These are phyloP conservation scores for Caiman crocodilus DNA, from an alignment of 2,797 vertebrate genomes.

Conservation along the genomic window DNA sequence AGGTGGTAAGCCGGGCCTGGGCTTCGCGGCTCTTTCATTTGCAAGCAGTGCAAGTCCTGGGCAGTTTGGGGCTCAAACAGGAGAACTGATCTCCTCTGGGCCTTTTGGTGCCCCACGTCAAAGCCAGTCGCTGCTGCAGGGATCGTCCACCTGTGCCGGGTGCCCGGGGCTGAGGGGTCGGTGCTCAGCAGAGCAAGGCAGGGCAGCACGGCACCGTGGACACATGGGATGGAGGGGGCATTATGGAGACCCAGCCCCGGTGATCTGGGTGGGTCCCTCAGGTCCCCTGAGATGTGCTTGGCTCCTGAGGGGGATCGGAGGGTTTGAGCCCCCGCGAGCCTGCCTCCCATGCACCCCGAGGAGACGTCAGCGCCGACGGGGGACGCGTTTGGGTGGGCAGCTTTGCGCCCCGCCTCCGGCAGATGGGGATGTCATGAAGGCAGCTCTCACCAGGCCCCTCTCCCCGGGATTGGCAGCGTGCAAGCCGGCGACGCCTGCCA, in stretches of 20 bases:
- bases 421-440: constrained; percentile 15
- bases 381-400: too few species aligned
- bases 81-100: too few species aligned
- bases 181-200: background rate
- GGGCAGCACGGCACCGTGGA: constrained; percentile 37
- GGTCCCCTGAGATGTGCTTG: background rate
- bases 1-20: too few species aligned
- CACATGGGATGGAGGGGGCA: background rate
- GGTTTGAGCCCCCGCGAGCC: background rate
- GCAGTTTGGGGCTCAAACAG: too few species aligned
- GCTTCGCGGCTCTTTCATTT: too few species aligned
- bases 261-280: background rate
- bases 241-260: background rate
- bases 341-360: too few species aligned
- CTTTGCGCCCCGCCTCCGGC: background rate
- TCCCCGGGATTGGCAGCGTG: constrained; percentile 63
- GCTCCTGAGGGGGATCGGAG: background rate
- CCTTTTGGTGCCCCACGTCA: background rate
- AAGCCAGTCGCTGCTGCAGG: background rate
- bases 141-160: background rate
- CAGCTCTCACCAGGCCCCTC: constrained; percentile 59
- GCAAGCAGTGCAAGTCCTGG: too few species aligned
- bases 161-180: background rate
- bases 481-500: constrained; percentile 75
- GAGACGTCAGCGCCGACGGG: too few species aligned